These are phyloP conservation scores for Bombyx huttoni DNA, from an alignment of 2,888 invertebrate genomes.

Conservation along the genomic window DNA sequence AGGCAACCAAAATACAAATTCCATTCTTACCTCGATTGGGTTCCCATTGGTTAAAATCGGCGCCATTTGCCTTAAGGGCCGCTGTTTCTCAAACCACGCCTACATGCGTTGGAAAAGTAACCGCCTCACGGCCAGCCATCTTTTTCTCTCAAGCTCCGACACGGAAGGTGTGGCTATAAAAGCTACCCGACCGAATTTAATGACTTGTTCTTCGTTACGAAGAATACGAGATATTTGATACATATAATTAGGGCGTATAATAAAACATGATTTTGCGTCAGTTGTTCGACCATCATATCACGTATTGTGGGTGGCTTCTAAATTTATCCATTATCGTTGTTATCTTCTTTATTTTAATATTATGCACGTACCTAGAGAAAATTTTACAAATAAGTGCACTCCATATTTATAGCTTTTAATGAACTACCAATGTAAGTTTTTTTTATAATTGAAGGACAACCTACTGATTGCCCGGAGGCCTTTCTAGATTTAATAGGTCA, in stretches of 20 bases:
- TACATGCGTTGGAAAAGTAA: constrained; percentile 29
- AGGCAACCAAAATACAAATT: constrained; percentile 14
- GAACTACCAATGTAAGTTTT: too few relatives aligned
- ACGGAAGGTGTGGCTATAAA: constrained; percentile 29
- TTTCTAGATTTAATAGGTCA: too few relatives aligned
- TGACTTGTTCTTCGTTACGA: not conserved
- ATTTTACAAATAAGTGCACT: too few relatives aligned
- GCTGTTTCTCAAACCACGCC: constrained; percentile 44
- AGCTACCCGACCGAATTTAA: constrained; percentile 23
- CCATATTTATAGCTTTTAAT: too few relatives aligned
- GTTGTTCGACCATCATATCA: not conserved
- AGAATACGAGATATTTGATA: not conserved
- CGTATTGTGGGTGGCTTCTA: not conserved
- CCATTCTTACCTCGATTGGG: constrained; percentile 16
- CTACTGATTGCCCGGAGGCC: too few relatives aligned
- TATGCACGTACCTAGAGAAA: too few relatives aligned
- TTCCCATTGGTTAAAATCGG: constrained; percentile 53
- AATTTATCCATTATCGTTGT: not conserved
- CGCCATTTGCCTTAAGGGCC: constrained; percentile 66
- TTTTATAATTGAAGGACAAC: too few relatives aligned
- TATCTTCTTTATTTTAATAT: too few relatives aligned
- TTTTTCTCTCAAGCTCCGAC: constrained; percentile 34
- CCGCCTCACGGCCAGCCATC: constrained; percentile 47
- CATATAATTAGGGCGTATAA: not conserved
- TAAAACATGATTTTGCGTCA: not conserved